Percentiles rank a stretch among this genome's conserved stretches.
Conservation (phyloP, 2,113 vertebrate species). For the Carassius auratus region DNA sequence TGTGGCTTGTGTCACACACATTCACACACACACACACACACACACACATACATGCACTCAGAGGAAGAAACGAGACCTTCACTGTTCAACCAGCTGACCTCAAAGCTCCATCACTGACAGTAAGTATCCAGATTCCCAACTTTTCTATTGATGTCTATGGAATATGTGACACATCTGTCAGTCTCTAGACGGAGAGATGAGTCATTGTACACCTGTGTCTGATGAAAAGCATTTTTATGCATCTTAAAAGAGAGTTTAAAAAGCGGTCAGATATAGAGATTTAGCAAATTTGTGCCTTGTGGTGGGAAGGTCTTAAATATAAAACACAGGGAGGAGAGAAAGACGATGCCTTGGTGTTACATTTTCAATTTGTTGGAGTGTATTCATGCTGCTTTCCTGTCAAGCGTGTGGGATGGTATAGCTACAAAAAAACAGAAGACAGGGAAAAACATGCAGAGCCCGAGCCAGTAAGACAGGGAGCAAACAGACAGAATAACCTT, state of each 20-base stretch:
- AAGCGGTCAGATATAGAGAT: slow-evolving; percentile 23
- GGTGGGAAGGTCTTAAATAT: slow-evolving; percentile 35
- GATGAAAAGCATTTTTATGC: not conserved
- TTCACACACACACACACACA: slow-evolving; percentile 13
- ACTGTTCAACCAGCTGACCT: slow-evolving; percentile 30
- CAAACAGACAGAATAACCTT: slow-evolving; percentile 20
- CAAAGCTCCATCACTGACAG: slow-evolving; percentile 25
- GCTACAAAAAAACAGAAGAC: slow-evolving; percentile 8
- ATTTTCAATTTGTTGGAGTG: slow-evolving; percentile 9
- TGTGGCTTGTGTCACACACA: slow-evolving; percentile 49
- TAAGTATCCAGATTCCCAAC: slow-evolving; percentile 39
- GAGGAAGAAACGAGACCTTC: slow-evolving; percentile 41
- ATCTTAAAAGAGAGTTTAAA: slow-evolving; percentile 18
- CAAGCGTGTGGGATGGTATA: slow-evolving; percentile 51
- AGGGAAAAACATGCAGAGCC: slow-evolving; percentile 7
- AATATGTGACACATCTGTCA: slow-evolving; percentile 13
- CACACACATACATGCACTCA: slow-evolving; percentile 56
- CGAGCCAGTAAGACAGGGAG: slow-evolving; percentile 2
- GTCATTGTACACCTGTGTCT: slow-evolving; percentile 34
- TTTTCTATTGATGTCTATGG: not conserved
- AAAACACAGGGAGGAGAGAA: slow-evolving; percentile 29
- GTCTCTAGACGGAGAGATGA: slow-evolving; percentile 35
- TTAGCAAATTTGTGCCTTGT: slow-evolving; percentile 22
- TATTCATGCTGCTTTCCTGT: slow-evolving; percentile 14
- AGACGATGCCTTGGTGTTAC: slow-evolving; percentile 38